Conservation (phyloP, 2,888 invertebrate genomes). For the Ashinkailepas kermadecensis region DNA sequence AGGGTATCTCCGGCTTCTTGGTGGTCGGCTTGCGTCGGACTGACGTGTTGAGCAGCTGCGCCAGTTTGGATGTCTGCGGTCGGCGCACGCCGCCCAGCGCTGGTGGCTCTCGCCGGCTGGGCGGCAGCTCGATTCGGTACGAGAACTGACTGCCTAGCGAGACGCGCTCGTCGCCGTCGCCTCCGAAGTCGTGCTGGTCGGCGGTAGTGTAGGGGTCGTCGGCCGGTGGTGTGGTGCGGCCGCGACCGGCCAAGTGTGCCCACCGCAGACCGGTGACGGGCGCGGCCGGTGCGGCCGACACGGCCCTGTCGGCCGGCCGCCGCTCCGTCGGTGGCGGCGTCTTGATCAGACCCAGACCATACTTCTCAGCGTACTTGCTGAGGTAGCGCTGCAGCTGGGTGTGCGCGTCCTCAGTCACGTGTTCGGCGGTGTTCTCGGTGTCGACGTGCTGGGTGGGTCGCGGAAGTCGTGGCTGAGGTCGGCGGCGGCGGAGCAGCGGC, state of each 20-base stretch:
- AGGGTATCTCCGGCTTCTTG: background rate
- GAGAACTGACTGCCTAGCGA: background rate
- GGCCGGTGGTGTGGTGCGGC: background rate
- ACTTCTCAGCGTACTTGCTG: conserved; percentile 5
- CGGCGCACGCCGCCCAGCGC: background rate
- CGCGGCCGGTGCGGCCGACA: background rate
- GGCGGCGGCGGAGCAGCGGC: background rate
- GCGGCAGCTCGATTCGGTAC: background rate
- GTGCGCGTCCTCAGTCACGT: background rate
- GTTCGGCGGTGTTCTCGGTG: background rate
- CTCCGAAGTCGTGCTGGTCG: background rate
- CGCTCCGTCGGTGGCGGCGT: background rate
- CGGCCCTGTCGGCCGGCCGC: background rate
- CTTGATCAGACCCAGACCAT: background rate
- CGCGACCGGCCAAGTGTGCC: background rate
- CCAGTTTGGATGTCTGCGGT: background rate
- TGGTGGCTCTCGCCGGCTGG: background rate
- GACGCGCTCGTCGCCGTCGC: conserved; percentile 4
- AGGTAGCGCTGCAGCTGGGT: conserved; percentile 14
- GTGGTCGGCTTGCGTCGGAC: background rate
- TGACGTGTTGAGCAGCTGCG: background rate
- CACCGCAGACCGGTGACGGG: conserved; percentile 10
- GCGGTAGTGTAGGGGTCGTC: background rate
- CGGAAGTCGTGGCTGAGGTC: background rate
- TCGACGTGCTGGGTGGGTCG: background rate